These are phyloP conservation scores for Torymus tubicola DNA, from an alignment of 2,888 invertebrate species.

Conservation along the genomic window DNA sequence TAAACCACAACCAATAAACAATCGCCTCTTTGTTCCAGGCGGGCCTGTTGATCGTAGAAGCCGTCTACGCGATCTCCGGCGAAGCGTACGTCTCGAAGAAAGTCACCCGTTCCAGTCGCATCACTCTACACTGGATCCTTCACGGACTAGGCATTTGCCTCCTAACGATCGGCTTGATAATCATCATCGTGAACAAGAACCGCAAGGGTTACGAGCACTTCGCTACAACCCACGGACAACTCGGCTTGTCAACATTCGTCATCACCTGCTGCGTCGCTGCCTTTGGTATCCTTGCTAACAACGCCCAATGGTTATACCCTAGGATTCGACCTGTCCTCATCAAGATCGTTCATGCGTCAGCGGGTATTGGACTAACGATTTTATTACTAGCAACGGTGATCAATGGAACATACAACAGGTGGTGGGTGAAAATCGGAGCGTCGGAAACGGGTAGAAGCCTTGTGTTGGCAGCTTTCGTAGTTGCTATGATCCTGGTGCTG, in stretches of 20 bases:
- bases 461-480: conserved; percentile 66
- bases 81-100: conserved; percentile 66
- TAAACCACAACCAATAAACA: neutral
- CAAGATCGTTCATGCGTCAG: conserved; percentile 69
- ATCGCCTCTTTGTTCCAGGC: conserved; percentile 61
- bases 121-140: conserved; percentile 71
- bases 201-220: conserved; percentile 63
- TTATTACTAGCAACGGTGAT: conserved; percentile 69
- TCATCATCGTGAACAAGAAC: conserved; percentile 68
- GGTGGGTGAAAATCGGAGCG: conserved; percentile 63
- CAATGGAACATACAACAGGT: conserved; percentile 67
- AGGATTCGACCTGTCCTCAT: conserved; percentile 67
- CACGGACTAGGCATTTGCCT: conserved; percentile 66
- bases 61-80: conserved; percentile 70
- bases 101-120: conserved; percentile 63
- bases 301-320: conserved; percentile 70
- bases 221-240: conserved; percentile 65
- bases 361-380: conserved; percentile 67
- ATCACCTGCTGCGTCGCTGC: conserved; percentile 61
- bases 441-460: conserved; percentile 65
- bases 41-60: conserved; percentile 68
- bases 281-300: conserved; percentile 70
- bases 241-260: conserved; percentile 69
- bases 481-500: conserved; percentile 68
- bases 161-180: conserved; percentile 66